Percentiles rank a stretch among this genome's conserved stretches.
phyloP scores from a whole-genome alignment of 2,797 vertebrate species.

The Lagorchestes hirsutus region DNA sequence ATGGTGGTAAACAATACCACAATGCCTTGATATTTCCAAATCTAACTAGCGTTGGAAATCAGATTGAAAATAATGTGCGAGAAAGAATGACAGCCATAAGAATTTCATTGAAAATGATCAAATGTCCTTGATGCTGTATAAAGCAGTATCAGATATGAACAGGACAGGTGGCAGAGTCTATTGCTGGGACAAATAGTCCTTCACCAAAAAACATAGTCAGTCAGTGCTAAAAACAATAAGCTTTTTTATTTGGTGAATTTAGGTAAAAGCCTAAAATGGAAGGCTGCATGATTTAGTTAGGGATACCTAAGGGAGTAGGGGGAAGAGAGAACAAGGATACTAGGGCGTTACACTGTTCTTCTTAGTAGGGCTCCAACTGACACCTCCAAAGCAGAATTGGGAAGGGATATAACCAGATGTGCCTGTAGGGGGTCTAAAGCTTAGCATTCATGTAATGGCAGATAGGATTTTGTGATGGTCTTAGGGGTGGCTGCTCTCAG shows the following conservation, averaged over 20 bases:
- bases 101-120: neutral
- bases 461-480: neutral
- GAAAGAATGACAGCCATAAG: neutral
- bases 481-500: neutral
- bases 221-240: neutral
- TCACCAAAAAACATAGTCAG: neutral
- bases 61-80: neutral
- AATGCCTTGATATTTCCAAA: neutral
- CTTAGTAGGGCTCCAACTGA: neutral
- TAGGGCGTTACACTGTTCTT: neutral
- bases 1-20: neutral
- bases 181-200: neutral
- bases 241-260: neutral
- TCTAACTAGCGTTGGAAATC: neutral
- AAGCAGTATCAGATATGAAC: neutral
- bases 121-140: neutral
- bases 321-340: neutral
- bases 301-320: neutral
- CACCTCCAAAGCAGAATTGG: neutral
- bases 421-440: neutral
- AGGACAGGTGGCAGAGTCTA: neutral
- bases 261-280: neutral
- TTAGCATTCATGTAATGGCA: neutral
- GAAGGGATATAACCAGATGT: neutral
- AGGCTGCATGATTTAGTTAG: neutral